These are phyloP conservation scores for Charanyca ferruginea DNA, from an alignment of 2,888 invertebrate species.

Conservation along the genomic window DNA sequence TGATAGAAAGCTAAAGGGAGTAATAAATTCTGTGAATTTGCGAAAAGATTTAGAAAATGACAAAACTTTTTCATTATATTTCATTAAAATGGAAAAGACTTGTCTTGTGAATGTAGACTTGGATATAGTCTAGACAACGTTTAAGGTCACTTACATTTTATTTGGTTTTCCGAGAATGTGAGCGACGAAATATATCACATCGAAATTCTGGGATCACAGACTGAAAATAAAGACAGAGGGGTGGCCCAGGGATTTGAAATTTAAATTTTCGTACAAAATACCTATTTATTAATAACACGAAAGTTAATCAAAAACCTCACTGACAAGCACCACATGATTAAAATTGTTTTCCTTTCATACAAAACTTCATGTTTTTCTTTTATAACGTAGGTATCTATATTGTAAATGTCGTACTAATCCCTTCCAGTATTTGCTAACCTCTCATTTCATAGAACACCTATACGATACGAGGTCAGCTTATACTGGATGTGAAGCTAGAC, in stretches of 20 bases:
- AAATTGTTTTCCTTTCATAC: constrained; percentile 38
- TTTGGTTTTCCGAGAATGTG: constrained; percentile 8
- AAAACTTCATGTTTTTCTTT: constrained; percentile 40
- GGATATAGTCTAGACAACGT: constrained; percentile 36
- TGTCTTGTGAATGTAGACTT: constrained; percentile 5
- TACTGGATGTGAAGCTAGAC: not conserved
- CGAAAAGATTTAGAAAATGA: not conserved
- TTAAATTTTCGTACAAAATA: constrained; percentile 14
- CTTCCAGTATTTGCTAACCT: not conserved
- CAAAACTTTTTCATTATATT: not conserved
- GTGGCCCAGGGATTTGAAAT: constrained; percentile 14
- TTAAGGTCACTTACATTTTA: constrained; percentile 32
- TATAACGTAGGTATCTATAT: constrained; percentile 1
- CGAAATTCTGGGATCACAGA: constrained; percentile 3
- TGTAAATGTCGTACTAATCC: not conserved
- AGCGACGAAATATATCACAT: constrained; percentile 17
- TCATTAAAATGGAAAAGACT: constrained; percentile 1
- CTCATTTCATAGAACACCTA: not conserved
- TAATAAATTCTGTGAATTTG: constrained; percentile 1
- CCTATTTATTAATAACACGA: not conserved
- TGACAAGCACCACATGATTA: not conserved
- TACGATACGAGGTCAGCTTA: not conserved
- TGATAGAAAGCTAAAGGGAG: not conserved
- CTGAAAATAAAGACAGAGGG: constrained; percentile 2
- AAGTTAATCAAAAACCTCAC: constrained; percentile 32